Conservation (phyloP, 2,113 vertebrate genomes). For the Thamnophis sirtalis region DNA sequence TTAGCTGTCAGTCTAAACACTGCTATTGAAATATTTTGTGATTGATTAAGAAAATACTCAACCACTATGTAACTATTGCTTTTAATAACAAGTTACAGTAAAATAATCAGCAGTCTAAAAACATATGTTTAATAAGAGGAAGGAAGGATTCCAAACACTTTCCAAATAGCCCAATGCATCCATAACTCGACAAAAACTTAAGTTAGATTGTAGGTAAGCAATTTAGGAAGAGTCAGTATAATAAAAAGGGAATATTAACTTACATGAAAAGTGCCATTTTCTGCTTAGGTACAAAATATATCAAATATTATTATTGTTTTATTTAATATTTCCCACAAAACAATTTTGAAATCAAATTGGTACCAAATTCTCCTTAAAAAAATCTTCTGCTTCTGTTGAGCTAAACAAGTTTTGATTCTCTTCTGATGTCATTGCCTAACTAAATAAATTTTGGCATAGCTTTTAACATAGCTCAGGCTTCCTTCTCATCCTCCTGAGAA, state of each 20-base stretch:
- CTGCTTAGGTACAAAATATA: not conserved
- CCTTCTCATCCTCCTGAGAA: constrained; percentile 43
- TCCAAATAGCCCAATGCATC: not conserved
- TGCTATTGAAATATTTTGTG: not conserved
- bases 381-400: not conserved
- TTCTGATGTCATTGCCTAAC: not conserved
- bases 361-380: not conserved
- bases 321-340: not conserved
- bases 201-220: not conserved
- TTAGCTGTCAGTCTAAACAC: not conserved
- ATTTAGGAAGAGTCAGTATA: not conserved
- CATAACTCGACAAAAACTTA: not conserved
- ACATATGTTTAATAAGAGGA: not conserved
- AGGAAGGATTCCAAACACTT: not conserved
- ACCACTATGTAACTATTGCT: not conserved
- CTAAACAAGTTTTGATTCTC: not conserved
- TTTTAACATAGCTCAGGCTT: constrained; percentile 13
- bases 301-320: not conserved
- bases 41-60: not conserved
- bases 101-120: not conserved
- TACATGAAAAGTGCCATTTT: not conserved
- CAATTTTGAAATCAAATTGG: not conserved
- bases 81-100: not conserved
- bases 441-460: constrained; percentile 22
- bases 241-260: not conserved